Evolutionary conservation across 2,113 vertebrate genomes (phyloP).

Genomic region (Fregetta grallaria): DNA sequence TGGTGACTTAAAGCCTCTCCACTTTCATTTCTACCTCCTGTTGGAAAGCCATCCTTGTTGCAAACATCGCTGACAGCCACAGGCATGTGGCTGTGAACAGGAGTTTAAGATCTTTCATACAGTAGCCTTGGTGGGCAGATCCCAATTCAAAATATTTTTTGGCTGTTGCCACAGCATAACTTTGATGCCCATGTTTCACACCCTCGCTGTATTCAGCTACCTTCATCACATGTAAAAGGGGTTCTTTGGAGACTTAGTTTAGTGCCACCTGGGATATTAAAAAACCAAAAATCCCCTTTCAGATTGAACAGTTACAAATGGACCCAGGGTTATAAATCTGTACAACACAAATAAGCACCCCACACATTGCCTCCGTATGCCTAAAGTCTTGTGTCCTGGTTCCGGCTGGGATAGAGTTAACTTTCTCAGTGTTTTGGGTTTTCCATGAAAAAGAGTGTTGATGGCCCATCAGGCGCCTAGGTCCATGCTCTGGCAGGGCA

Average conservation of each 20-base stretch:
- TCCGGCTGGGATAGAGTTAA: no score
- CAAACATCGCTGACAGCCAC: background rate
- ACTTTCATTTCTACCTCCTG: background rate
- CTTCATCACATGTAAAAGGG: background rate
- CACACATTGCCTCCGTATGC: background rate
- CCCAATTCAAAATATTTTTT: background rate
- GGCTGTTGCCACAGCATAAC: background rate
- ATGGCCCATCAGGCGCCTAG: no score
- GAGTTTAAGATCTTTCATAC: background rate
- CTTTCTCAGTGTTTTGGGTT: no score
- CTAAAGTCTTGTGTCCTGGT: background rate
- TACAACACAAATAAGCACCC: background rate
- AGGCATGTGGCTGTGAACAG: background rate
- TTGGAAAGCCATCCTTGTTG: background rate
- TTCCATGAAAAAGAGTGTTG: no score
- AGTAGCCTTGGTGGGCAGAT: background rate
- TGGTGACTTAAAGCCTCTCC: background rate
- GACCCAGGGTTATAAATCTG: background rate
- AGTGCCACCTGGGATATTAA: background rate
- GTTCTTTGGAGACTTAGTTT: background rate
- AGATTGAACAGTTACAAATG: background rate
- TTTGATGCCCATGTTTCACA: fast-evolving
- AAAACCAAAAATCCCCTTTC: background rate
- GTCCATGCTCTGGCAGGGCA: no score
- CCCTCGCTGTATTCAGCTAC: background rate